Evolutionary conservation across 1,140 invertebrate genomes (phyloP).

Genomic region (Lordiphosa clarofinis): DNA sequence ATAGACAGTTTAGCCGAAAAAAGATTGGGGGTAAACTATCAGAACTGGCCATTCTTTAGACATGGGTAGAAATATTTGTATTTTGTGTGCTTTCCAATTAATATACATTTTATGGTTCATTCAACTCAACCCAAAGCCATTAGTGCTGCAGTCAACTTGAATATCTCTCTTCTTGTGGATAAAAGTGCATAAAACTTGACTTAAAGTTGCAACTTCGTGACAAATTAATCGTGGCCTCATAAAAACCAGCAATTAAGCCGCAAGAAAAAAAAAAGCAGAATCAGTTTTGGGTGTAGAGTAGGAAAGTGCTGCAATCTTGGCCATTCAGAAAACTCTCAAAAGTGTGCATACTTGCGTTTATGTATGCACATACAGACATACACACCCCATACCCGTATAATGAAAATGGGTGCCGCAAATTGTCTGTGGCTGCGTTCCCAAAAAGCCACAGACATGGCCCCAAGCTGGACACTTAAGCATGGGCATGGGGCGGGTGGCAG

Average conservation of each 20-base stretch:
- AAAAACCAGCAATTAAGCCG: conserved; percentile 34
- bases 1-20: too few species aligned
- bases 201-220: conserved; percentile 26
- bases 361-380: conserved; percentile 6
- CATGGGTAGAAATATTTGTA: too few species aligned
- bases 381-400: conserved; percentile 3
- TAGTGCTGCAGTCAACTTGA: neutral
- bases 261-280: conserved; percentile 10
- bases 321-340: conserved; percentile 11
- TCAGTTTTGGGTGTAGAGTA: conserved; percentile 1
- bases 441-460: conserved; percentile 22
- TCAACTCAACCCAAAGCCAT: conserved; percentile 1
- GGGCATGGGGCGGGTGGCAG: conserved; percentile 18
- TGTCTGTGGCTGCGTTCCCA: conserved; percentile 41
- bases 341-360: conserved; percentile 10
- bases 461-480: conserved; percentile 3
- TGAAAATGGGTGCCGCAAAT: conserved; percentile 20
- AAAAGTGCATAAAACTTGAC: conserved; percentile 9
- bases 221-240: conserved; percentile 36
- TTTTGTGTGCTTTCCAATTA: too few species aligned
- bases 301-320: conserved; percentile 18
- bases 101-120: conserved; percentile 1
- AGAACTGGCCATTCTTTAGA: too few species aligned
- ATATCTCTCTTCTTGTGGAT: neutral
- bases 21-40: too few species aligned